Evolutionary conservation across 2,888 invertebrate species (phyloP).

Genomic region (Synanthedon formicaeformis): DNA sequence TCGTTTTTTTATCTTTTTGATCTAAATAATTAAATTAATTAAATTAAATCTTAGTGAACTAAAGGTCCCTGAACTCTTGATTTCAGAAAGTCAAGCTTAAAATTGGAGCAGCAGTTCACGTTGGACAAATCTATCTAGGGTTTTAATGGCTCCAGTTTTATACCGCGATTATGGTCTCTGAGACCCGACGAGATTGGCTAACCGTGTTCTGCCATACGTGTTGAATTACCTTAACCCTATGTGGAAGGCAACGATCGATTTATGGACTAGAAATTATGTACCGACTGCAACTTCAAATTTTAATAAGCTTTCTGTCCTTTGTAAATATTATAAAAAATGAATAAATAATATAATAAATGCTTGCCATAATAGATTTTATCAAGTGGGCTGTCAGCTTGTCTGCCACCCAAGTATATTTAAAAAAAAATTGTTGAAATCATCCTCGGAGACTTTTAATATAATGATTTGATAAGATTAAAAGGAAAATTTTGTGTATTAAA

Average conservation of each 20-base stretch:
- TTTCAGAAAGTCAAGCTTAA: background rate
- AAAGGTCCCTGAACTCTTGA: too few relatives aligned
- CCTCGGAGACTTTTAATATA: background rate
- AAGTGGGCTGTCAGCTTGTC: too few relatives aligned
- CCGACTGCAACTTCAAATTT: too few relatives aligned
- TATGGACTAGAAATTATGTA: background rate
- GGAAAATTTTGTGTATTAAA: background rate
- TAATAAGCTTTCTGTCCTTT: too few relatives aligned
- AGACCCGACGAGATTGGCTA: conserved; percentile 1
- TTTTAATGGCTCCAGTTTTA: conserved; percentile 2
- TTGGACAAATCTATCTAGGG: background rate
- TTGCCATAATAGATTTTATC: too few relatives aligned
- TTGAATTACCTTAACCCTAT: background rate
- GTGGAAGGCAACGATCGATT: background rate
- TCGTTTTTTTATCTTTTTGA: too few relatives aligned
- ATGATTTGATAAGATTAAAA: background rate
- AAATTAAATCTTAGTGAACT: too few relatives aligned
- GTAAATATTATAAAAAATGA: too few relatives aligned
- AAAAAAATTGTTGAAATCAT: too few relatives aligned
- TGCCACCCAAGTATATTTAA: too few relatives aligned
- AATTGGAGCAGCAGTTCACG: background rate
- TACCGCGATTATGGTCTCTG: conserved; percentile 1
- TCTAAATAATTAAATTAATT: too few relatives aligned
- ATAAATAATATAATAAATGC: too few relatives aligned
- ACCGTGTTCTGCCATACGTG: background rate